A percentile compares a stretch with the other conserved stretches of the same genome.
Evolutionary conservation across 2,113 vertebrate species (phyloP).

Genomic region (Hemibagrus wyckioides): DNA sequence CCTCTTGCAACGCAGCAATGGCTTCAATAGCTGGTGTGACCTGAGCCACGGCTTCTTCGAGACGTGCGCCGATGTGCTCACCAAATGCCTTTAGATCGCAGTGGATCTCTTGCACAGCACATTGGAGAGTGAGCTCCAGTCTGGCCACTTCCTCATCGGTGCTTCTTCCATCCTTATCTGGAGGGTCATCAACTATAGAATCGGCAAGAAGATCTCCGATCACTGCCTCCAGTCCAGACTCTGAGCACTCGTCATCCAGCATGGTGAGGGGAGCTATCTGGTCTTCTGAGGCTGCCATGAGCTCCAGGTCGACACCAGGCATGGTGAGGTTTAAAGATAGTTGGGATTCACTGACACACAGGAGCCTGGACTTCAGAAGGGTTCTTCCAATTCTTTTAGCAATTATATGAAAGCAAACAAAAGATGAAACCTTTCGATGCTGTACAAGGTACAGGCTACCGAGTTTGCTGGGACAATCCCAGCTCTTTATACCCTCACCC

Average conservation of each 20-base stretch:
- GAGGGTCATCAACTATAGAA: constrained; percentile 48
- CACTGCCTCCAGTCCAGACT: constrained; percentile 69
- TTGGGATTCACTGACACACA: neutral
- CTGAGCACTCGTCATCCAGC: constrained; percentile 61
- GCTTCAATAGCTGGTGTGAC: constrained; percentile 70
- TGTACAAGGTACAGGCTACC: neutral
- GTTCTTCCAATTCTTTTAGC: constrained; percentile 5
- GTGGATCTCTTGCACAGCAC: constrained; percentile 74
- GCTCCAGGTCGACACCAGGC: constrained; percentile 79
- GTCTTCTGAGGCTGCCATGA: constrained; percentile 57
- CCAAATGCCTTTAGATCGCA: constrained; percentile 78
- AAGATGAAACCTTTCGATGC: neutral
- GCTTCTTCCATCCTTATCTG: constrained; percentile 40
- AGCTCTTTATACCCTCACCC: constrained; percentile 64
- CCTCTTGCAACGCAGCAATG: constrained; percentile 74
- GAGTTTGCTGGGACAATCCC: constrained; percentile 32
- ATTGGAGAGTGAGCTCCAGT: constrained; percentile 67
- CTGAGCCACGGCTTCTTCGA: constrained; percentile 67
- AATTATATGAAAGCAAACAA: neutral
- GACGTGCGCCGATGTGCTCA: constrained; percentile 68
- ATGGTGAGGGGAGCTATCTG: constrained; percentile 42
- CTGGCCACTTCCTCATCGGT: constrained; percentile 35
- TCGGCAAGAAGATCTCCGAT: constrained; percentile 67
- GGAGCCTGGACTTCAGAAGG: neutral
- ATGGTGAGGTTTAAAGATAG: constrained; percentile 64